Conservation (phyloP, 2,113 vertebrate species). For the Hyla sarda region DNA sequence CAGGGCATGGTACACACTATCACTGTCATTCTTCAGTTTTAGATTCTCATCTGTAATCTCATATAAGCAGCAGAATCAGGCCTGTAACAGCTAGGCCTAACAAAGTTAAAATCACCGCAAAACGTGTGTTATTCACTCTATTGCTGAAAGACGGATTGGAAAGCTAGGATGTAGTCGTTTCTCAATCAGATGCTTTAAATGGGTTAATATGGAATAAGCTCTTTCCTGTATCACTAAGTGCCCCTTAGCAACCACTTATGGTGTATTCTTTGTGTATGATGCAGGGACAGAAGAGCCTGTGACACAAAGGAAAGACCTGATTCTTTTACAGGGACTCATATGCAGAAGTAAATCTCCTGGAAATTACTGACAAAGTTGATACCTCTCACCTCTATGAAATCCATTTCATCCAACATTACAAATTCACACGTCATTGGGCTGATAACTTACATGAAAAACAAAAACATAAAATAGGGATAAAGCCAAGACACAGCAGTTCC, state of each 20-base stretch:
- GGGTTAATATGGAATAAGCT: conserved; percentile 7
- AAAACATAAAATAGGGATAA: no score
- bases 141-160: background rate
- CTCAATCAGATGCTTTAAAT: background rate
- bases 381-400: background rate
- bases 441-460: no score
- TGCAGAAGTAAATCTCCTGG: background rate
- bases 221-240: background rate
- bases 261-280: background rate
- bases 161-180: background rate
- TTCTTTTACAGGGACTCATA: background rate
- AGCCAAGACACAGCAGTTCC: no score
- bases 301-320: conserved; percentile 9
- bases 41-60: no score
- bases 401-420: no score
- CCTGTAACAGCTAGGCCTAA: background rate
- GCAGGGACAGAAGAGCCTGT: background rate
- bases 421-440: no score
- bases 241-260: conserved; percentile 35
- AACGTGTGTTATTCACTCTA: background rate
- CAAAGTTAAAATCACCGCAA: background rate
- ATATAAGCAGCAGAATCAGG: background rate
- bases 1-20: background rate
- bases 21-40: background rate
- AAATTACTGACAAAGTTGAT: background rate